Evolutionary conservation across 2,113 vertebrate genomes (phyloP), one percentile per base, ranked within the genome.

Genomic region (Oxygymnocypris stewartii): DNA sequence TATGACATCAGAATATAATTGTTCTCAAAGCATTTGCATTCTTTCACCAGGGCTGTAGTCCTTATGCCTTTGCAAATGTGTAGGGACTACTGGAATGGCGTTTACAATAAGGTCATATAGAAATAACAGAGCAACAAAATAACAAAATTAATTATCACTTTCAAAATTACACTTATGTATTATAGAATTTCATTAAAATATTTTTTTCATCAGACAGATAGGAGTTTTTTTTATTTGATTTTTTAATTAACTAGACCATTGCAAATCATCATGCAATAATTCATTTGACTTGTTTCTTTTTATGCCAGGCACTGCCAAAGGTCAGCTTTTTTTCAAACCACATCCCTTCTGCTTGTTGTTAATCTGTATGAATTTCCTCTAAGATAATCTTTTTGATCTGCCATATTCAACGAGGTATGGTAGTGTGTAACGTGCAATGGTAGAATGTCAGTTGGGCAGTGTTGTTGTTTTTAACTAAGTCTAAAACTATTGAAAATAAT

Each of bases 311-410:
- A 35, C 65, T 51, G 42, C 35, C 35, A 71, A 74, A 84, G 82
- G 69, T 74, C 82, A 74, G 9, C 20, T 23, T 42, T 40, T 65
- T 28, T 73, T 82, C 81, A 84, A 57, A 84, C 67, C 69, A 74
- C 23, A 51, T 74, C 59, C 82, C 14, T 11, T 82, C 40, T 44
- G 51, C 82, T 49, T 23, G 25, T 42, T 49, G 7, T 54, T 74
- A 4, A 35, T 16, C n/a, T 54, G 40, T 40, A 7, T 12, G 12
- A 84, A 35, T 73, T 73, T 73, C 35, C 35, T 73, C 69, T 71
- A 71, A 40, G 37, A 40, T 73, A 20, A 40, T 71, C 67, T 40
- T 73, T 37, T 73, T 20, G 2, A 40, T 40, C 69, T 23, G 35
- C 18, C 35, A 67, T 40, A 40, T 40, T 73, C 35, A 20, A 71